Percentiles rank a stretch among this genome's conserved stretches.
These are phyloP conservation scores for Cryptoleucopteryx plumbea DNA, from an alignment of 2,113 vertebrate genomes.

Conservation along the genomic window DNA sequence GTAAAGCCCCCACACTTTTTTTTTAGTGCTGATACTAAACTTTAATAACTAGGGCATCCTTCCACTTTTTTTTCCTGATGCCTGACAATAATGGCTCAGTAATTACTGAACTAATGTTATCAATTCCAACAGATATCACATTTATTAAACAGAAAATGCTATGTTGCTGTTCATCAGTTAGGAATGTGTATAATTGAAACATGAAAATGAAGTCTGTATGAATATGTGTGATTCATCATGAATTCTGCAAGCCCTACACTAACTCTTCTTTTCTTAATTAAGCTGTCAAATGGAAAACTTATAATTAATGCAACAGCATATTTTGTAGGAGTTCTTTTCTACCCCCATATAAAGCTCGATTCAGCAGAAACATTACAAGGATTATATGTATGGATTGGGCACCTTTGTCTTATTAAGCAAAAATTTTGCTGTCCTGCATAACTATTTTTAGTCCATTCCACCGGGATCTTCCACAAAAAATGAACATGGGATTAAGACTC, in stretches of 20 bases:
- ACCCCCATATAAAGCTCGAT: constrained; percentile 55
- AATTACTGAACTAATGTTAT: constrained; percentile 81
- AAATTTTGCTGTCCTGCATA: neutral
- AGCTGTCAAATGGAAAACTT: constrained; percentile 79
- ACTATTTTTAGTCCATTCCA: neutral
- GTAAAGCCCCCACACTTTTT: neutral
- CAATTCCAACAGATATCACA: constrained; percentile 79
- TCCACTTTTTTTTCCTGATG: constrained; percentile 46
- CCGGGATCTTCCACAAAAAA: neutral
- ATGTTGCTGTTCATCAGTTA: constrained; percentile 80
- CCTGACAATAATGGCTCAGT: constrained; percentile 73
- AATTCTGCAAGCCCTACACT: constrained; percentile 73
- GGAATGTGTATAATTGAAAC: constrained; percentile 79
- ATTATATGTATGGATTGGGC: neutral
- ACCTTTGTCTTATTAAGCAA: neutral
- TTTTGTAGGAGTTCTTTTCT: constrained; percentile 64
- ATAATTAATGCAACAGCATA: constrained; percentile 75
- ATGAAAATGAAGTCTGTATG: constrained; percentile 75
- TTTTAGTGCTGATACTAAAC: constrained; percentile 54
- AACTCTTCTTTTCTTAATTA: constrained; percentile 78
- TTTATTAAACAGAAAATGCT: constrained; percentile 80
- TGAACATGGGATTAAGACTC: neutral
- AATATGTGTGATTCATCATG: constrained; percentile 77
- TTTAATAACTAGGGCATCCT: constrained; percentile 63
- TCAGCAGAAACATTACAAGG: constrained; percentile 61